Percentiles rank a stretch among this genome's conserved stretches.
These are phyloP conservation scores for Tetramorium simillimum DNA, from an alignment of 1,140 invertebrate genomes.

Conservation along the genomic window DNA sequence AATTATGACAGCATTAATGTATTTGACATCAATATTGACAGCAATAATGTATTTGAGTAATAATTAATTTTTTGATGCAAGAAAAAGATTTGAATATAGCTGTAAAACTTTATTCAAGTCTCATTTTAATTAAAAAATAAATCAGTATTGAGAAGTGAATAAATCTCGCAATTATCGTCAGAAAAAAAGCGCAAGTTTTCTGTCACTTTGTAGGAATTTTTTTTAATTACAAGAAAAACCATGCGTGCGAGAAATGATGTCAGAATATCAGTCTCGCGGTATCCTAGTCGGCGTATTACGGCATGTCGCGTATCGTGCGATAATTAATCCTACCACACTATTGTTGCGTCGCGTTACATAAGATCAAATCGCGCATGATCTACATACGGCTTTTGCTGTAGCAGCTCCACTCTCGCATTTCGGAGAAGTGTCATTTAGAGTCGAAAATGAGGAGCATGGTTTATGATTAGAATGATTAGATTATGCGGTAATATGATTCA, in stretches of 20 bases:
- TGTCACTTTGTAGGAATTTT: not conserved
- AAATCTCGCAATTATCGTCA: not conserved
- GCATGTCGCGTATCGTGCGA: conserved; percentile 20
- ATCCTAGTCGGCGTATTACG: conserved; percentile 15
- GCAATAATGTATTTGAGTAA: not conserved
- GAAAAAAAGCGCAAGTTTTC: not conserved
- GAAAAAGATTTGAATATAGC: not conserved
- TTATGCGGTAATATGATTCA: not conserved
- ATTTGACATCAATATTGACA: not conserved
- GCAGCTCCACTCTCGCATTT: not conserved
- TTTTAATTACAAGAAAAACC: not conserved
- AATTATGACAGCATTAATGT: too few species aligned
- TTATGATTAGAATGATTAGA: not conserved
- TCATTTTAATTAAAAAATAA: not conserved
- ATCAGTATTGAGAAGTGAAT: not conserved
- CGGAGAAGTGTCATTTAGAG: not conserved
- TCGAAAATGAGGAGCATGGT: not conserved
- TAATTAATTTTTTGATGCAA: not conserved
- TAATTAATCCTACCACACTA: conserved; percentile 38
- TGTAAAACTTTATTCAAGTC: not conserved
- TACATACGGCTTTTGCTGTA: not conserved
- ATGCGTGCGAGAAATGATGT: not conserved
- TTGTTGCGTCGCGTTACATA: conserved; percentile 31
- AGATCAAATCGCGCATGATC: not conserved
- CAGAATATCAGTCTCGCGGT: not conserved